Conservation (phyloP, 2,113 vertebrate genomes). For the chimpanzee (Pan troglodytes) region NHGRI_mPanTro3-v2.1_pri NC_072398.2:80119501-80120000, state of each 20-base stretch:
- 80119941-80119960: background rate
- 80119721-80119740: background rate
- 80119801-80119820: background rate
- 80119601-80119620: too few species aligned
- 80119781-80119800: background rate
- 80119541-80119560: too few species aligned
- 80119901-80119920: background rate
- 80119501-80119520: too few species aligned
- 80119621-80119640: too few species aligned
- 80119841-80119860: background rate
- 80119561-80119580: too few species aligned
- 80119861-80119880: background rate
- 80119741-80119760: background rate
- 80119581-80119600: too few species aligned
- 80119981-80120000: background rate
- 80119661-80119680: too few species aligned
- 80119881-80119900: background rate
- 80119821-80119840: background rate
- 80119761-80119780: background rate
- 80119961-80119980: background rate
- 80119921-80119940: background rate
- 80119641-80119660: too few species aligned
- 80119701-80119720: too few species aligned
- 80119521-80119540: too few species aligned
- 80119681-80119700: too few species aligned